phyloP scores from a whole-genome alignment of 2,113 vertebrate species.

The Rhinoptilus africanus region DNA sequence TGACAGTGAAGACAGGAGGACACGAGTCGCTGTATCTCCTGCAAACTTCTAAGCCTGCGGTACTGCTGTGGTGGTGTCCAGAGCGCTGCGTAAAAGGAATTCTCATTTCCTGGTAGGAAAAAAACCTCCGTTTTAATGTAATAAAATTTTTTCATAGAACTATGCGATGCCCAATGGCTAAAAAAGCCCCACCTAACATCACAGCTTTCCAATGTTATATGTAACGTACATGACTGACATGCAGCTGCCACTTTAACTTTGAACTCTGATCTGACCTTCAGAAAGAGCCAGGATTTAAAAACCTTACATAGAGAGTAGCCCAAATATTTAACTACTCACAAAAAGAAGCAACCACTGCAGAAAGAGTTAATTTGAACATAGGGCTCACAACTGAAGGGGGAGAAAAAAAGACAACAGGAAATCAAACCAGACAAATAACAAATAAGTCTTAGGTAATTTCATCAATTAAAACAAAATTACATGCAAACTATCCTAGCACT shows the following conservation, averaged over 20 bases:
- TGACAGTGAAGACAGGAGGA: neutral
- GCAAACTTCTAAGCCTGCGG: neutral
- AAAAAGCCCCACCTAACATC: neutral
- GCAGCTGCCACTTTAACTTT: neutral
- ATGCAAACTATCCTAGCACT: neutral
- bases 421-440: neutral
- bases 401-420: neutral
- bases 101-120: neutral
- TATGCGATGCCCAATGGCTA: neutral
- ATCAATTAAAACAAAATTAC: neutral
- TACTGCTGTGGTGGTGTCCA: neutral
- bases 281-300: neutral
- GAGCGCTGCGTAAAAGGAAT: neutral
- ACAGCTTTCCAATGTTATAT: neutral
- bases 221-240: fast-evolving
- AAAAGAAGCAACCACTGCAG: neutral
- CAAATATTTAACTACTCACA: neutral
- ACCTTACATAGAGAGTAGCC: neutral
- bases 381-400: fast-evolving
- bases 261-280: neutral
- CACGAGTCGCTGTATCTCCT: neutral
- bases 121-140: neutral
- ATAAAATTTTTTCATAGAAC: neutral
- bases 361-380: neutral
- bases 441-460: neutral